phyloP scores from a whole-genome alignment of 2,797 vertebrate species.

The Leptatherina wallacei region DNA sequence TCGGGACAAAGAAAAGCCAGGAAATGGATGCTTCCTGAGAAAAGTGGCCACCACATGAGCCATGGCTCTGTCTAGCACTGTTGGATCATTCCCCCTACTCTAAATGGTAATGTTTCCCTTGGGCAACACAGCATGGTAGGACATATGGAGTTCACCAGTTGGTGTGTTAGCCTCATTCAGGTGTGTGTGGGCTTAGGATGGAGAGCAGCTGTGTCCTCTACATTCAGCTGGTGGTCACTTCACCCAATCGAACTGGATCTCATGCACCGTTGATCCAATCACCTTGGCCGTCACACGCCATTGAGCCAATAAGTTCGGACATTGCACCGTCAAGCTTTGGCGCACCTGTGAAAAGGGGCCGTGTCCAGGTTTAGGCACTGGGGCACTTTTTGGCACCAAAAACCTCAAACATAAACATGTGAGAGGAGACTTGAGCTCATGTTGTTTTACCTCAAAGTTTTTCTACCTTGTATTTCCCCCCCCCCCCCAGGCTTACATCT shows the following conservation, averaged over 20 bases:
- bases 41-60: conserved; percentile 53
- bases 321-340: conserved; percentile 29
- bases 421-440: background rate
- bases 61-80: conserved; percentile 52
- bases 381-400: background rate
- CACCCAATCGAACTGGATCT: conserved; percentile 69
- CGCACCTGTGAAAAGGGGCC: conserved; percentile 35
- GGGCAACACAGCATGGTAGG: conserved; percentile 63
- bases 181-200: background rate
- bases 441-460: background rate
- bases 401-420: background rate
- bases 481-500: background rate
- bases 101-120: conserved; percentile 78
- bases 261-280: conserved; percentile 73
- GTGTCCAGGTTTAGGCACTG: conserved; percentile 2
- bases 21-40: conserved; percentile 33
- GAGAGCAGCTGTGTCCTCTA: conserved; percentile 60
- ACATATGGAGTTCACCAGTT: conserved; percentile 61
- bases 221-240: conserved; percentile 59
- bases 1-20: conserved; percentile 32
- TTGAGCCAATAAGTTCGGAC: conserved; percentile 67
- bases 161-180: background rate
- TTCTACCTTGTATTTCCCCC: conserved; percentile 3
- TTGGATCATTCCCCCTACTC: conserved; percentile 66
- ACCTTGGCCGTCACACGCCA: conserved; percentile 54